Conservation (phyloP, 2,888 invertebrate species). For the Zhengitettix transpicula region DNA sequence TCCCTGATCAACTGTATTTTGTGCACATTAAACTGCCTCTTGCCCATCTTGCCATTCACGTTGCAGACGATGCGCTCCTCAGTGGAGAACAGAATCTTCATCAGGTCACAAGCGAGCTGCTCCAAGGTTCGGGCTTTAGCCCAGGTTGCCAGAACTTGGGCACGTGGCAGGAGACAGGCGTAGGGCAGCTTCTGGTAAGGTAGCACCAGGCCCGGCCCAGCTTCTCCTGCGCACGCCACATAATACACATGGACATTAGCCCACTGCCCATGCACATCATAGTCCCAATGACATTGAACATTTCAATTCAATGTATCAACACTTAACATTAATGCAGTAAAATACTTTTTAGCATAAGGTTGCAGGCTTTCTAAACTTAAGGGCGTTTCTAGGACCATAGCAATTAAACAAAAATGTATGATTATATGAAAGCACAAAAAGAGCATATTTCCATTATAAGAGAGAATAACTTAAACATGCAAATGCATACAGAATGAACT, state of each 20-base stretch:
- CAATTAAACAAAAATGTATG: not conserved
- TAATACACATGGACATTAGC: conserved; percentile 9
- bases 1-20: conserved; percentile 28
- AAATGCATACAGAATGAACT: too few species aligned
- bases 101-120: conserved; percentile 29
- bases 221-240: conserved; percentile 7
- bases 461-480: too few species aligned
- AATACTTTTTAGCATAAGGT: too few species aligned
- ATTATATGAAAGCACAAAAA: not conserved
- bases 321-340: too few species aligned
- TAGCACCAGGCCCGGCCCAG: conserved; percentile 6
- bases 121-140: conserved; percentile 28
- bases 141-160: conserved; percentile 27
- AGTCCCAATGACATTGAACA: too few species aligned
- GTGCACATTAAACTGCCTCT: conserved; percentile 28
- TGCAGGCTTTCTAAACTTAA: too few species aligned
- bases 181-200: conserved; percentile 28
- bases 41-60: conserved; percentile 31
- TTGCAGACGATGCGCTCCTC: conserved; percentile 29
- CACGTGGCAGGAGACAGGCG: conserved; percentile 26
- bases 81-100: conserved; percentile 28
- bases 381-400: too few species aligned
- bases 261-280: not conserved
- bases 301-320: too few species aligned
- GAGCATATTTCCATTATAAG: too few species aligned